Percentiles rank a stretch among this genome's conserved stretches.
Evolutionary conservation across 2,797 vertebrate genomes (phyloP).

Genomic region (Brachyalestes nurse): DNA sequence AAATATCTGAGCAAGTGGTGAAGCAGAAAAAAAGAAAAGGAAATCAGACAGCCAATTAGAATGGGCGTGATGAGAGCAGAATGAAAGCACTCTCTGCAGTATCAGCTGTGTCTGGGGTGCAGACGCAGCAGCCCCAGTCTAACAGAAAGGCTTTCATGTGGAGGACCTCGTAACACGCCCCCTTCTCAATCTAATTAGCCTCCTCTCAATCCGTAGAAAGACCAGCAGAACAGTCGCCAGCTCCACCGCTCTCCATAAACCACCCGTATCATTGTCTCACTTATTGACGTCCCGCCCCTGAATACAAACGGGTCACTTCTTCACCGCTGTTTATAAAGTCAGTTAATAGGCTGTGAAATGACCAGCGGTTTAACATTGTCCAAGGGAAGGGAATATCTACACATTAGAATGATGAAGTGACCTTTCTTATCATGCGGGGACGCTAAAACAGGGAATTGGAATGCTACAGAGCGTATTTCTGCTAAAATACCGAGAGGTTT

Average conservation of each 20-base stretch:
- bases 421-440: slow-evolving; percentile 36
- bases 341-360: slow-evolving; percentile 79
- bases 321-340: slow-evolving; percentile 76
- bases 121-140: slow-evolving; percentile 70
- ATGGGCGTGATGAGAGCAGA: slow-evolving; percentile 72
- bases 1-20: slow-evolving; percentile 75
- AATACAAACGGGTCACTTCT: slow-evolving; percentile 69
- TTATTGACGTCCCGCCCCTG: slow-evolving; percentile 71
- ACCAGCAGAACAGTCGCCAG: slow-evolving; percentile 65
- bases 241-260: slow-evolving; percentile 68
- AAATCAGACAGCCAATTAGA: slow-evolving; percentile 78
- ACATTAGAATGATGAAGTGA: slow-evolving; percentile 42
- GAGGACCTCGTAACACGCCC: slow-evolving; percentile 72
- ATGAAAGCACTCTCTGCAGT: slow-evolving; percentile 73
- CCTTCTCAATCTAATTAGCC: slow-evolving; percentile 80
- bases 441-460: slow-evolving; percentile 15
- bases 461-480: slow-evolving; percentile 15
- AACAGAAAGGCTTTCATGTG: slow-evolving; percentile 73
- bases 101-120: slow-evolving; percentile 73
- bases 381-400: slow-evolving; percentile 64
- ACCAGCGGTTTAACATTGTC: slow-evolving; percentile 66
- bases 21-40: slow-evolving; percentile 52
- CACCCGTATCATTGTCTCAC: slow-evolving; percentile 71
- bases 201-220: slow-evolving; percentile 68
- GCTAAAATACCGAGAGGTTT: slow-evolving; percentile 32